Evolutionary conservation across 2,888 invertebrate species (phyloP), one percentile per base, ranked within the genome.

Genomic region (Drosophila robusta): DNA sequence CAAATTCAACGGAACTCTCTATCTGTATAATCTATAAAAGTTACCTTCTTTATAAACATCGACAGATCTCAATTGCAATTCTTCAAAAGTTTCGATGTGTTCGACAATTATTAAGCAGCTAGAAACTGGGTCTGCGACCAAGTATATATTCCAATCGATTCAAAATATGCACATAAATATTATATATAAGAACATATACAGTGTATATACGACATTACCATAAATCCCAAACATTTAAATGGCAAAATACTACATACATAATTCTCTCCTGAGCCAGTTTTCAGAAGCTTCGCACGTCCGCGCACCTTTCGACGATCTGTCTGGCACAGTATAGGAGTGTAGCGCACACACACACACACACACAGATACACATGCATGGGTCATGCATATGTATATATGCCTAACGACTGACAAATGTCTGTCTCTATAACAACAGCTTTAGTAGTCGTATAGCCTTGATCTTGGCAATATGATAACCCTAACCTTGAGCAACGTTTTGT

Each of bases 381-480:
- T 24, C 5, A 34, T 42, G 34, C 18, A 16, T 18, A 36, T 22
- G 16, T 22, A 44, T 34, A 2, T 55, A 34, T 26, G 24, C 50
- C 54, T 69, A 76, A 45, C 60, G 58, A 79, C 86, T 66, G 76
- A 75, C 84, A 80, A 74, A 77, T 65, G 87, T 77, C 65, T 78
- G 85, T 69, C 65, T 50, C 69, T 61, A 62, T 57, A 68, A 68
- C 74, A 78, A 69, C 57, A 64, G 79, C 76, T 68, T 67, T 61
- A 70, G 78, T 65, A 62, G 60, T 61, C 55, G 26, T 39, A 44
- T 73, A 87, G 77, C 90, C 90, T 90, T 90, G 90, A 90, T 90
- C 90, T 90, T 90, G 90, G 83, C 89, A 90, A 90, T 84, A 84
- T 90, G 90, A 90, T 90, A 90, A 90, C 90, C 89, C 87, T 85